Percentiles rank a stretch among this genome's conserved stretches.
These are phyloP conservation scores for Meriones unguiculatus DNA, from an alignment of 2,113 vertebrate species.

Conservation along the genomic window DNA sequence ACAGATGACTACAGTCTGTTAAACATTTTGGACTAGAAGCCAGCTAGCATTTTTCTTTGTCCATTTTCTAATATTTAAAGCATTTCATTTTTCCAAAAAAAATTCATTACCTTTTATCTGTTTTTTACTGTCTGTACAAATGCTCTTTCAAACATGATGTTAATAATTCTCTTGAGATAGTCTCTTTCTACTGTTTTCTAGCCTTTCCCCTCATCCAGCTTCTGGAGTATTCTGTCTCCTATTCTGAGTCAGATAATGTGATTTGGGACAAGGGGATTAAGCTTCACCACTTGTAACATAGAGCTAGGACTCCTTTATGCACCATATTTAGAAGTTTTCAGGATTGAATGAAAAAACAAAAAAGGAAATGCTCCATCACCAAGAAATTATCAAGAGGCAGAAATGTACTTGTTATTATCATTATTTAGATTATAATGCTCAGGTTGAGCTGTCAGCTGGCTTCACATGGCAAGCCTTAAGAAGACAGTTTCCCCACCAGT, in stretches of 20 bases:
- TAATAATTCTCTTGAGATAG: background rate
- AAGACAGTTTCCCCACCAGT: background rate
- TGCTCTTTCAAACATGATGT: background rate
- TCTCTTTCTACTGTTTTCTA: background rate
- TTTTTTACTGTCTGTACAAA: slow-evolving; percentile 1
- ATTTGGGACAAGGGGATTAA: slow-evolving; percentile 15
- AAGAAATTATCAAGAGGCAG: background rate
- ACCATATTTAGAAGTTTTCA: background rate
- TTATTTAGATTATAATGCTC: background rate
- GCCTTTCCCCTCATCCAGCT: background rate
- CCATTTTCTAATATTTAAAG: slow-evolving; percentile 1
- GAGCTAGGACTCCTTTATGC: background rate
- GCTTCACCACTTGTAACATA: background rate
- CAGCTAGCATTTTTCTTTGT: background rate
- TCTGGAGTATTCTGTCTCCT: background rate
- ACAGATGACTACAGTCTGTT: background rate
- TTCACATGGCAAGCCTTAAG: background rate
- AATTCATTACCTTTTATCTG: slow-evolving; percentile 17
- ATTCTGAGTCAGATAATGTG: background rate
- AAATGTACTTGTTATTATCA: background rate
- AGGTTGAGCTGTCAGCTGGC: background rate
- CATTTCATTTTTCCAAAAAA: background rate
- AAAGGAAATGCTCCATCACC: background rate
- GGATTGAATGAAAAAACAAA: background rate
- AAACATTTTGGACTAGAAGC: slow-evolving; percentile 10